These are phyloP conservation scores for Talpa occidentalis DNA, from an alignment of 2,113 vertebrate species.

Conservation along the genomic window DNA sequence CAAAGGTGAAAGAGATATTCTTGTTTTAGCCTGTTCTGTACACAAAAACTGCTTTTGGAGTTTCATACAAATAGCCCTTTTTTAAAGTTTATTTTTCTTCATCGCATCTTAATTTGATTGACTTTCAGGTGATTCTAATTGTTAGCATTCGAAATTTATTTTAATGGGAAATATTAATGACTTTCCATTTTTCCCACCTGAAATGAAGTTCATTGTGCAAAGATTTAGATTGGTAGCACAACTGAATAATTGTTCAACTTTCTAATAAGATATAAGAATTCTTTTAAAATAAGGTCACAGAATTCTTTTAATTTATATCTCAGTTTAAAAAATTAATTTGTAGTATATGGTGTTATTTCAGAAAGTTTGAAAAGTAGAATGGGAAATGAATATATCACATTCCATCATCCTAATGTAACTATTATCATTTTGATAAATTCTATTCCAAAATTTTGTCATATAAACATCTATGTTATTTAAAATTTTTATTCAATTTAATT, in stretches of 20 bases:
- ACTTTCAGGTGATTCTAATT: not conserved
- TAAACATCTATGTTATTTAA: not conserved
- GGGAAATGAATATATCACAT: not conserved
- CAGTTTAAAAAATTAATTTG: not conserved
- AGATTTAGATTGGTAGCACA: not conserved
- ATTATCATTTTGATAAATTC: not conserved
- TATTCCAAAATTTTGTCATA: not conserved
- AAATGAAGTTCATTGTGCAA: not conserved
- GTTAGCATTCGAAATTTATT: not conserved
- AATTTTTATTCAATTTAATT: not conserved
- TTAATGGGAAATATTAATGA: not conserved
- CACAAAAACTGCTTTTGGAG: not conserved
- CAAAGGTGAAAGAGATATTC: not conserved
- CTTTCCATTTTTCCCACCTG: not conserved
- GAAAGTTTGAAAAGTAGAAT: not conserved
- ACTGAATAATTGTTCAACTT: not conserved
- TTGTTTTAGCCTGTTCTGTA: not conserved
- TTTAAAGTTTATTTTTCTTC: not conserved
- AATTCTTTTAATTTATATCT: slow-evolving; percentile 17
- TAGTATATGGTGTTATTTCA: not conserved
- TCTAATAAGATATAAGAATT: too few species aligned
- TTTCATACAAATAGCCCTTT: not conserved
- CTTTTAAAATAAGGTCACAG: not conserved
- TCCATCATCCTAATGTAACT: not conserved
- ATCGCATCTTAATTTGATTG: not conserved